These are phyloP conservation scores for Forbesichthys agassizii DNA, from an alignment of 2,113 vertebrate species.

Conservation along the genomic window DNA sequence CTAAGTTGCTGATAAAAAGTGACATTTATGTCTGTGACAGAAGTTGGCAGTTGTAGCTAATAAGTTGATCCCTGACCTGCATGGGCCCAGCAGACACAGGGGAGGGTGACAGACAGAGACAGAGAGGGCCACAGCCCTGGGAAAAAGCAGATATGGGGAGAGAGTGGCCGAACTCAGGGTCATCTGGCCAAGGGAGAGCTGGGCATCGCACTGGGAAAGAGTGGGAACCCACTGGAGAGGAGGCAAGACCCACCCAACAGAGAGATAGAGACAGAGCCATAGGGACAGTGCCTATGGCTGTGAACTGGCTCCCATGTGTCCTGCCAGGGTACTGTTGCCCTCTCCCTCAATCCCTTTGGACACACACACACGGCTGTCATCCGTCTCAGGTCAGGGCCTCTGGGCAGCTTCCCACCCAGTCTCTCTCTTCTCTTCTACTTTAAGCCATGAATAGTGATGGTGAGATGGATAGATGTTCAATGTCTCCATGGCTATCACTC, in stretches of 20 bases:
- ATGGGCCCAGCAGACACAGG: slow-evolving; percentile 34
- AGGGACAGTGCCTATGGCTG: slow-evolving; percentile 74
- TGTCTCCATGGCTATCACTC: slow-evolving; percentile 77
- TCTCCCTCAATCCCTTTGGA: slow-evolving; percentile 78
- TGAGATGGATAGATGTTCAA: slow-evolving; percentile 55
- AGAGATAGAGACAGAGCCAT: slow-evolving; percentile 41
- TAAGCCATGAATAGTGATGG: slow-evolving; percentile 28
- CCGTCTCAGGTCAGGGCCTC: slow-evolving; percentile 93
- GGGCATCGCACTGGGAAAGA: slow-evolving; percentile 77
- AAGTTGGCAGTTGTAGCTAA: not conserved
- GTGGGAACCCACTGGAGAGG: slow-evolving; percentile 59
- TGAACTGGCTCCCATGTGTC: slow-evolving; percentile 88
- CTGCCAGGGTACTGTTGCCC: slow-evolving; percentile 83
- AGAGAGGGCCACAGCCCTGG: slow-evolving; percentile 66
- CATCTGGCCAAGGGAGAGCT: slow-evolving; percentile 65
- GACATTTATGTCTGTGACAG: too few species aligned
- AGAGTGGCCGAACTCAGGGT: slow-evolving; percentile 65
- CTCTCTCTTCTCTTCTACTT: slow-evolving; percentile 5
- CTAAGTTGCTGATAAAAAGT: too few species aligned
- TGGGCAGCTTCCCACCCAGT: slow-evolving; percentile 93
- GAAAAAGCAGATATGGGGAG: slow-evolving; percentile 71
- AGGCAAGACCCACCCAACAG: slow-evolving; percentile 46
- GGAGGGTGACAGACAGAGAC: slow-evolving; percentile 58
- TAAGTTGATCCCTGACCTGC: slow-evolving; percentile 27
- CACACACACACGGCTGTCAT: slow-evolving; percentile 82